A percentile compares a stretch with the other conserved stretches of the same genome.
Evolutionary conservation across 1,140 invertebrate species (phyloP).

Genomic region (Drosophila melanica): DNA sequence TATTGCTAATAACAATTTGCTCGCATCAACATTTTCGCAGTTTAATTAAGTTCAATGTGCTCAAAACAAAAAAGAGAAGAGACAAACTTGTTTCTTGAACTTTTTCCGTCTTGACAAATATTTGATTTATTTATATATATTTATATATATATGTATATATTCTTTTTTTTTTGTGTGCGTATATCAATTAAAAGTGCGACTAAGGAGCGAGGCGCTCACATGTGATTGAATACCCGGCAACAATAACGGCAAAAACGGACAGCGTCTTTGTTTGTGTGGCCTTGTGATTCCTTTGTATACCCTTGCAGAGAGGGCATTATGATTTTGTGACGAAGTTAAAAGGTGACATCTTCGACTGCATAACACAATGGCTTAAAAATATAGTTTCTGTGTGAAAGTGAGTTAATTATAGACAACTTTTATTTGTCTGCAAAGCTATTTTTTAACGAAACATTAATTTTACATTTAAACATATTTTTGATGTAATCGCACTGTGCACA

Average conservation of each 20-base stretch:
- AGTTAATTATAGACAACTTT: no score
- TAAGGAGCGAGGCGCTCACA: no score
- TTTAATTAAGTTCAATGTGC: conserved; percentile 5
- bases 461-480: no score
- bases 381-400: not conserved
- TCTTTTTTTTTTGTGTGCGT: conserved; percentile 10
- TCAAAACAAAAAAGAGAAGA: not conserved
- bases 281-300: not conserved
- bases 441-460: no score
- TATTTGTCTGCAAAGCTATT: no score
- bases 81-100: conserved; percentile 12
- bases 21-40: no score
- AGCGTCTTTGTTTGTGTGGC: not conserved
- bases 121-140: not conserved
- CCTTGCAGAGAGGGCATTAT: not conserved
- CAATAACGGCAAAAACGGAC: conserved; percentile 1
- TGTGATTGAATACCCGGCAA: not conserved
- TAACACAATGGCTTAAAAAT: not conserved
- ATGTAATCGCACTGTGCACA: not conserved
- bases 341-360: not conserved
- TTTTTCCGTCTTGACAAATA: not conserved
- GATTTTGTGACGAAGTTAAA: not conserved
- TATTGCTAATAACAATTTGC: conserved; percentile 35
- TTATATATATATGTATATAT: no score
- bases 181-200: conserved; percentile 32